Base-by-base conservation (phyloP, 2,797 vertebrate genomes). In the Gymnocypris eckloni region DNA sequence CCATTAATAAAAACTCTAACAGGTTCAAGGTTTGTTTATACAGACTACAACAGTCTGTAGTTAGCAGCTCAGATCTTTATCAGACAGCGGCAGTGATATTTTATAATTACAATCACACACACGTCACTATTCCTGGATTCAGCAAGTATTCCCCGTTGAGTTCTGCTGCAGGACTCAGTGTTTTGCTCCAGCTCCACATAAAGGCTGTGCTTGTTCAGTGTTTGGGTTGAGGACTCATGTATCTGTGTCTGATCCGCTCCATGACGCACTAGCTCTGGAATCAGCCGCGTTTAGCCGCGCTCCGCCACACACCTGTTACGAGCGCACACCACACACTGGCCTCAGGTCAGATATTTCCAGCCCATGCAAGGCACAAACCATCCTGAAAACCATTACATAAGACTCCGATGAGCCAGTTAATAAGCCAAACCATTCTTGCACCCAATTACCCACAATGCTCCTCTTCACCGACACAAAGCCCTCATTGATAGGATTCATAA, bases 401-500 rank as follows among this genome's bases (percentile, higher is more conserved):
- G 39, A 22, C 78, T 73, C 52, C 0, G 64, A 84, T 66, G 28
- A 78, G 79, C 20, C 66, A 43, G 75, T 45, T 76, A 69, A 79
- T 52, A 75, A 70, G 81, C 70, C 45, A 88, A 89, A 85, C 56
- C n/a, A 78, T 71, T 90, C 81, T 79, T 88, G 83, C 71, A 79
- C 75, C 61, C 81, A 88, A 89, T 90, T 91, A 90, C 86, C 85
- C 85, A 87, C 73, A 87, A 85, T 84, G 66, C 85, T 69, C 59
- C 79, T 86, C 83, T 85, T 71, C 80, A n/a, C 81, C 45, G n/a
- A 85, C 76, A 90, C 90, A 91, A 90, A 86, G 88, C 72, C 52
- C 64, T 85, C 87, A 88, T 92, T 92, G 91, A 89, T 45, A 56
- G 20, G 75, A 87, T 83, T 72, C 81, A 86, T 64, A 87, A 50